Base-by-base conservation (phyloP, 2,797 vertebrate genomes). In the Carduelis carduelis region DNA sequence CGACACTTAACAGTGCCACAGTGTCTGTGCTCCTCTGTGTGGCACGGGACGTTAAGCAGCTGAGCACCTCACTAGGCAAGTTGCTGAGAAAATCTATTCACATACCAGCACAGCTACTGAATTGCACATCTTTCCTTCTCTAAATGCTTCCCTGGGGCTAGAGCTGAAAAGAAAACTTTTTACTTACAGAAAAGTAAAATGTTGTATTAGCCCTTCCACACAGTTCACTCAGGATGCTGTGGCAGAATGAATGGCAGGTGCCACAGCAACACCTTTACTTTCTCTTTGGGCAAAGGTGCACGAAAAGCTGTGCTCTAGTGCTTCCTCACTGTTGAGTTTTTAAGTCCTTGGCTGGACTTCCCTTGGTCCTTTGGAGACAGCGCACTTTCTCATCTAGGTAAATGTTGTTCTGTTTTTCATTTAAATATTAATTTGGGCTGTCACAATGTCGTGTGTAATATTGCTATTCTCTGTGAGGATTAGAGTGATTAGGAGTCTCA, bases 371-470 rank as follows among this genome's bases (percentile, higher is more conserved):
- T 80, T 82, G n/a, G 83, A 97, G 90, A 86, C 47, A 79, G 69
- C 28, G 30, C 49, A 6, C 55, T 95, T 90, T 72, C 56, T 90
- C 47, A 44, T 94, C 68, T 79, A 96, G 96, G 89, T 94, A 94
- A 97, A 97, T 61, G n/a, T 93, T 89, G 70, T 60, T 53, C 81
- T 90, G 64, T 72, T 89, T 82, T 93, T 89, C 63, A 95, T 94
- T 94, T 96, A 95, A 97, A 95, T 97, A 97, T 96, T 96, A 96
- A 97, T 97, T 94, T 96, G 87, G 72, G 53, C 41, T 97, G 95
- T 78, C 96, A 91, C 77, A 93, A 92, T 76, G 49, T 79, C 30
- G 3, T 78, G 59, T 83, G 75, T 79, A 93, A 75, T 93, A 91
- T 85, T 44, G 7, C 71, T 75, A 74, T 79, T 91, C 91, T 94